phyloP scores from a whole-genome alignment of 1,140 invertebrate species.

The Drosophila jambulina region DNA sequence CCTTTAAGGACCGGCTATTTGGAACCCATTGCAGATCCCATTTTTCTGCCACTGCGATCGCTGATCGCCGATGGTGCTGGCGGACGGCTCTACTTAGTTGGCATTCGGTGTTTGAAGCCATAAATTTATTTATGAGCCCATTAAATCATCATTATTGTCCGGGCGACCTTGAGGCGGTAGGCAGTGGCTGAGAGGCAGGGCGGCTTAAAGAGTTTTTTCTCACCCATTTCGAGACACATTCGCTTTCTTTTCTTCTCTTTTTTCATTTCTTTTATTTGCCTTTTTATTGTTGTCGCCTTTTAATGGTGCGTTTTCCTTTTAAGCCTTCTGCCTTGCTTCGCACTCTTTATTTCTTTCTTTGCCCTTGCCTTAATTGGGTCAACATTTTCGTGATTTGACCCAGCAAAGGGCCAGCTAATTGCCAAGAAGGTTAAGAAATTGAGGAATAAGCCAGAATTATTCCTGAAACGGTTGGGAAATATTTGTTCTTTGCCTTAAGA shows the following conservation, averaged over 20 bases:
- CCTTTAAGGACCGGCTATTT: slow-evolving; percentile 10
- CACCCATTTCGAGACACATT: slow-evolving; percentile 66
- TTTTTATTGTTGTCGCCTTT: slow-evolving; percentile 71
- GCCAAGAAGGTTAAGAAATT: slow-evolving; percentile 15
- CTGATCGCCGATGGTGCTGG: slow-evolving; percentile 36
- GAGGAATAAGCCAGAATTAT: neutral
- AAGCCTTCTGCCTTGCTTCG: slow-evolving; percentile 40
- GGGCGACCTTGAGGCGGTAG: slow-evolving; percentile 76
- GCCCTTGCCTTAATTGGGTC: slow-evolving; percentile 55
- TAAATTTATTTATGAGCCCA: slow-evolving; percentile 82
- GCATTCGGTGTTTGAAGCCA: slow-evolving; percentile 53
- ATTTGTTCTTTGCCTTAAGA: neutral
- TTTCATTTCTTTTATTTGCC: slow-evolving; percentile 75
- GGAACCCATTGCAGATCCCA: neutral
- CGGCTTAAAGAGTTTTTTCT: slow-evolving; percentile 31
- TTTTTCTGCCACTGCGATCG: slow-evolving; percentile 22
- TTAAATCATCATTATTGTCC: slow-evolving; percentile 84
- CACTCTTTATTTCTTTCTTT: slow-evolving; percentile 21
- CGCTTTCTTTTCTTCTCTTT: slow-evolving; percentile 65
- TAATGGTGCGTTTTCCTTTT: slow-evolving; percentile 66
- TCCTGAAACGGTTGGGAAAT: neutral
- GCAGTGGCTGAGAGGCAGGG: slow-evolving; percentile 14
- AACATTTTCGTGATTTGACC: slow-evolving; percentile 51
- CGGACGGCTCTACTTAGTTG: slow-evolving; percentile 13
- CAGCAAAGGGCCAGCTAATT: slow-evolving; percentile 42